phyloP scores from a whole-genome alignment of 2,113 vertebrate genomes.

The Tympanuchus pallidicinctus region DNA sequence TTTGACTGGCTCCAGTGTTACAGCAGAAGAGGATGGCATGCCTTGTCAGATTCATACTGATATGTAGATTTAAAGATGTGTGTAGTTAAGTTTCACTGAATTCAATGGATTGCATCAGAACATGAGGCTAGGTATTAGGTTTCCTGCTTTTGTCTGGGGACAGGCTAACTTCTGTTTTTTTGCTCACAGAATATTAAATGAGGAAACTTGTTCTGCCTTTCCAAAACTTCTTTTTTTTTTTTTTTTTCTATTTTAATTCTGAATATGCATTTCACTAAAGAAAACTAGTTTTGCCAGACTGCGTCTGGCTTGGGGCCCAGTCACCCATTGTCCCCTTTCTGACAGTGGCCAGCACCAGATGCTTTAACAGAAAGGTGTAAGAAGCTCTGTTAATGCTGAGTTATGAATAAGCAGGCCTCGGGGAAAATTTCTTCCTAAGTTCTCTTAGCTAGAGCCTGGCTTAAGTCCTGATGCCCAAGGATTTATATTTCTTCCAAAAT shows the following conservation, averaged over 20 bases:
- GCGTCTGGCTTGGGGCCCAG: background rate
- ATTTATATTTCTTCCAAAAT: slow-evolving; percentile 36
- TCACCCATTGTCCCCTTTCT: background rate
- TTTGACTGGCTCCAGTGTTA: background rate
- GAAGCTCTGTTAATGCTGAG: background rate
- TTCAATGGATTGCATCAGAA: background rate
- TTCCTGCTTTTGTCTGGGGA: background rate
- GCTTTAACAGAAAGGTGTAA: slow-evolving; percentile 27
- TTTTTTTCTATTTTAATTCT: background rate
- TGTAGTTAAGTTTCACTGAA: background rate
- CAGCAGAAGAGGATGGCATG: background rate
- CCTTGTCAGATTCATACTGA: background rate
- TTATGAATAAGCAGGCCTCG: background rate
- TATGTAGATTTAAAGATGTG: background rate
- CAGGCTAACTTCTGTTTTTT: background rate
- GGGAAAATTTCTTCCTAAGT: slow-evolving; percentile 13
- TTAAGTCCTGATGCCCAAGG: slow-evolving; percentile 2
- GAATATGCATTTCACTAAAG: background rate
- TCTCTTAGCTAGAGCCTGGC: slow-evolving; percentile 8
- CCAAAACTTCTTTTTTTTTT: background rate
- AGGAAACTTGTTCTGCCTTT: background rate
- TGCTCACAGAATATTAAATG: background rate
- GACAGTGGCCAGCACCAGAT: background rate
- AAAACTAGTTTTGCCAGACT: background rate
- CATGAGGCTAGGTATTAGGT: background rate